Evolutionary conservation across 2,113 vertebrate species (phyloP).

Genomic region (Labeo catla): DNA sequence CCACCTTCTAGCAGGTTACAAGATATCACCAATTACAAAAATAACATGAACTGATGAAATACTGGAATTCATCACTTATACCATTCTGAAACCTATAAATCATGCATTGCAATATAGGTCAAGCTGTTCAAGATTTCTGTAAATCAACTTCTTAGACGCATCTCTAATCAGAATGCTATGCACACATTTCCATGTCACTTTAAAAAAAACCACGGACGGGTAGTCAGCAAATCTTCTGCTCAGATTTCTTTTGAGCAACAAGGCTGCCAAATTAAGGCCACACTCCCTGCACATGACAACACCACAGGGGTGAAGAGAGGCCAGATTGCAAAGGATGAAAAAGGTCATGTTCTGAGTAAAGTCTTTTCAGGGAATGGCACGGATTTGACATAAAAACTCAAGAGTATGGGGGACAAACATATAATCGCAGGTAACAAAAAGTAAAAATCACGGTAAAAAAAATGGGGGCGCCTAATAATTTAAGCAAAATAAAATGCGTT

Average conservation of each 20-base stretch:
- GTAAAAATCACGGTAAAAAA: conserved; percentile 33
- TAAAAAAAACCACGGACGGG: conserved; percentile 11
- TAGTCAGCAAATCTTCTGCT: neutral
- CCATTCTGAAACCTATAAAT: conserved; percentile 10
- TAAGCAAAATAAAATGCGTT: conserved; percentile 1
- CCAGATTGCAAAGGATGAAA: neutral
- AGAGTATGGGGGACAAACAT: conserved; percentile 34
- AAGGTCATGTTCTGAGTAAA: neutral
- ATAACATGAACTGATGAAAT: neutral
- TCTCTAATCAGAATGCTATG: neutral
- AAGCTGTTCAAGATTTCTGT: neutral
- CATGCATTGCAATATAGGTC: neutral
- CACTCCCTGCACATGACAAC: conserved; percentile 1
- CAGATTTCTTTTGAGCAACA: neutral
- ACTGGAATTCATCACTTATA: neutral
- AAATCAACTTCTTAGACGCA: neutral
- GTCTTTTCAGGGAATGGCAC: conserved; percentile 49
- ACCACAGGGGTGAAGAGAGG: neutral
- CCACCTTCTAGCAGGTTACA: conserved; percentile 9
- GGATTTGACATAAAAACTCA: conserved; percentile 36
- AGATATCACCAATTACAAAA: neutral
- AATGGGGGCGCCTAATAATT: conserved; percentile 27
- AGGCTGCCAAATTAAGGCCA: neutral
- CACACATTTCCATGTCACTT: neutral
- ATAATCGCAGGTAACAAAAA: conserved; percentile 21